These are phyloP conservation scores for Bucco capensis DNA, from an alignment of 2,113 vertebrate genomes.

Conservation along the genomic window DNA sequence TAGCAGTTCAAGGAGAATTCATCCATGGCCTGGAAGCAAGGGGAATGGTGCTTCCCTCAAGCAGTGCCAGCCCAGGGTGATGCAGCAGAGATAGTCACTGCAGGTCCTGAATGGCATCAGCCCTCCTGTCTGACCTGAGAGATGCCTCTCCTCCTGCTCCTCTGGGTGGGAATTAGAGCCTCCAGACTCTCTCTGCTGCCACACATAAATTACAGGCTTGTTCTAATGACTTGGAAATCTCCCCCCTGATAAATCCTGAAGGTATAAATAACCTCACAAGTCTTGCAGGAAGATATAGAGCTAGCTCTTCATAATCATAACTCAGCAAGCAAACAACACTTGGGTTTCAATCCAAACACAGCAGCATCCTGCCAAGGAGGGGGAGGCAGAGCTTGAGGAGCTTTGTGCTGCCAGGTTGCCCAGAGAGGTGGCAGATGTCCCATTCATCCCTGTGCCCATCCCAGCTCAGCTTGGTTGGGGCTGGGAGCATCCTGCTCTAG, in stretches of 20 bases:
- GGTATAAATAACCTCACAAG: background rate
- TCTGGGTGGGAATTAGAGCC: background rate
- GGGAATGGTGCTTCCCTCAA: background rate
- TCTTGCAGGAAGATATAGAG: background rate
- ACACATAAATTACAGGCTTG: background rate
- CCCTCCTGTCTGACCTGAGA: background rate
- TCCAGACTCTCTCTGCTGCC: background rate
- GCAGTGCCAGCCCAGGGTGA: background rate
- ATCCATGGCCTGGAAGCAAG: background rate
- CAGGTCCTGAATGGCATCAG: background rate
- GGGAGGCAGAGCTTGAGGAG: rapidly evolving
- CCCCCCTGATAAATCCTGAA: background rate
- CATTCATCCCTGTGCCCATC: too few species aligned
- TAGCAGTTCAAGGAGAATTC: background rate
- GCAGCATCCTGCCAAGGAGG: background rate
- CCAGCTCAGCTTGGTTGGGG: too few species aligned
- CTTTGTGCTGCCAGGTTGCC: background rate
- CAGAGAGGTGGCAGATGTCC: too few species aligned
- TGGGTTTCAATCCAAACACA: background rate
- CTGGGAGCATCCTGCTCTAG: too few species aligned
- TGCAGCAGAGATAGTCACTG: background rate
- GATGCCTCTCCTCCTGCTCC: background rate
- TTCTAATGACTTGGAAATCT: background rate
- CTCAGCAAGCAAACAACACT: background rate
- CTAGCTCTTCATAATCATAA: background rate